A percentile compares a stretch with the other conserved stretches of the same genome.
These are phyloP conservation scores for Coptotermes formosanus DNA, from an alignment of 1,140 invertebrate species.

Conservation along the genomic window DNA sequence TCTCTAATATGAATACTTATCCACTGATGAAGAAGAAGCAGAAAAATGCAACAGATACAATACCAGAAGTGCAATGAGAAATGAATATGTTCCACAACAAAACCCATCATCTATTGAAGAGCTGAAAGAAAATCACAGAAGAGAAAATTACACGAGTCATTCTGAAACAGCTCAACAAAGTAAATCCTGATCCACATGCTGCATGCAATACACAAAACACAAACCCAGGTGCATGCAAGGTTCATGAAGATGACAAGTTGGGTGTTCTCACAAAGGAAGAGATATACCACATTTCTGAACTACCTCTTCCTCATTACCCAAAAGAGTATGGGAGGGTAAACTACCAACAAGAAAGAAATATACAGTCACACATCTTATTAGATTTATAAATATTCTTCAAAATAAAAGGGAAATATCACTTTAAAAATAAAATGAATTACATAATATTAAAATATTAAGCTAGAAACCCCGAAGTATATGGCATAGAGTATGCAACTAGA, in stretches of 20 bases:
- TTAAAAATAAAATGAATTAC: not conserved
- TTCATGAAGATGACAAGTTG: not conserved
- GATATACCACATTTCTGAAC: not conserved
- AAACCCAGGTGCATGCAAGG: no score
- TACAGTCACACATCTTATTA: not conserved
- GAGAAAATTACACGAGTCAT: constrained; percentile 13
- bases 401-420: not conserved
- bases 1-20: not conserved
- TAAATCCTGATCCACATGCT: not conserved
- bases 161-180: not conserved
- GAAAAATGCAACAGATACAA: constrained; percentile 20
- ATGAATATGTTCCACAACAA: constrained; percentile 2
- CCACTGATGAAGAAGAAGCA: not conserved
- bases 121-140: constrained; percentile 18
- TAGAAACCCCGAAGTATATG: not conserved
- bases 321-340: not conserved
- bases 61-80: constrained; percentile 8
- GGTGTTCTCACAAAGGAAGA: not conserved
- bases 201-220: not conserved
- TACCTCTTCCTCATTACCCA: not conserved
- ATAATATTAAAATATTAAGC: not conserved
- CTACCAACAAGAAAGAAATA: not conserved
- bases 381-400: not conserved
- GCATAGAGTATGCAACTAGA: not conserved
- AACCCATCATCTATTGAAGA: constrained; percentile 14